Evolutionary conservation across 2,888 invertebrate genomes (phyloP), one percentile per base, ranked within the genome.

Genomic region (Platycheirus rosarum): DNA sequence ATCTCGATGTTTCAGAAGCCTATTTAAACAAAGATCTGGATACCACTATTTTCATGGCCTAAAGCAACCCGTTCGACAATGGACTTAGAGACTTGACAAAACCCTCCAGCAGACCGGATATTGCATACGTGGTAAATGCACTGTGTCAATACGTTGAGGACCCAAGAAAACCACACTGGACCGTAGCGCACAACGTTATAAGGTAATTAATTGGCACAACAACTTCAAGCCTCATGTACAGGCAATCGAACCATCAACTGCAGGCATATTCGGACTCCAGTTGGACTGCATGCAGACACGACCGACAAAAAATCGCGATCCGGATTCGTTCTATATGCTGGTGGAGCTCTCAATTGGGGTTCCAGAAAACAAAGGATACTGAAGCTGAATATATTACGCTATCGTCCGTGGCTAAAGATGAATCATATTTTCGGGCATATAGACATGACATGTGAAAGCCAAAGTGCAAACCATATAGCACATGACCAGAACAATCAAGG

Each of bases 361-460:
- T 57, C 57, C 5, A 32, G 16, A 13, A 55, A 48, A 14, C 48
- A 57, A 16, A 35, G 11, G 18, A 57, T 73, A 23, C 23, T 4
- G 23, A 23, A 6, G 23, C 23, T 23, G 23, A 23, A 6, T 23
- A 23, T 6, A 23, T 23, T 6, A 23, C 62, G 1, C 14, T 75
- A 11, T 42, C 57, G 9, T 68, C 68, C 1, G 60, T 65, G 49
- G 68, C 68, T 14, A 75, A 68, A 51, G 49, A 66, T 23, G 18
- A 44, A 13, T 29, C 60, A 53, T 68, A 75, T 11, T 14, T 75
- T 29, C 3, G 62, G 62, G 6, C 29, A 37, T 9, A 9, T 71
- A 0, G 40, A 63, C 35, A 26, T 73, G 1, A 55, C n/a, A 7
- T 46, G 65, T n/a, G 53, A 63, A 23, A 63, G 16, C 16, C 65